These are phyloP conservation scores for Caloenas nicobarica DNA, from an alignment of 2,113 vertebrate genomes.

Conservation along the genomic window DNA sequence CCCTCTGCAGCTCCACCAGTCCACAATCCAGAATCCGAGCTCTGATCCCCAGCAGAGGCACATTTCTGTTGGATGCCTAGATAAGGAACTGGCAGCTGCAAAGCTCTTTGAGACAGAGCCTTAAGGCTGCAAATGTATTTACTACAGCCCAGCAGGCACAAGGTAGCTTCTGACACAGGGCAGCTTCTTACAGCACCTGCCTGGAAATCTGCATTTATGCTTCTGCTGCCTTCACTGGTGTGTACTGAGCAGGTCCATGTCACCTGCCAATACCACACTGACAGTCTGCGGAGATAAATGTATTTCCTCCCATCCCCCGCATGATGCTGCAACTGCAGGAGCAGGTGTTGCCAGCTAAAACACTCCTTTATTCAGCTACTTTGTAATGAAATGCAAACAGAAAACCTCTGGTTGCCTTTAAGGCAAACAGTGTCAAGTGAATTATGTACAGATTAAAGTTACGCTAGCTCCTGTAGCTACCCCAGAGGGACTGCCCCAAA, in stretches of 20 bases:
- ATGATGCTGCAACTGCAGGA: neutral
- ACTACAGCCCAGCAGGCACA: neutral
- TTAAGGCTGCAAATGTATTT: neutral
- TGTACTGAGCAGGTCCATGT: neutral
- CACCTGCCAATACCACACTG: neutral
- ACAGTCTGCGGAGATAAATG: neutral
- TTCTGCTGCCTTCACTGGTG: neutral
- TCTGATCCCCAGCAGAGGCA: neutral
- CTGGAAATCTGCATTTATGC: neutral
- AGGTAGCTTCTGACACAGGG: neutral
- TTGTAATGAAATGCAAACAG: slow-evolving; percentile 14
- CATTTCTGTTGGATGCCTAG: neutral
- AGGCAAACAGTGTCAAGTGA: neutral
- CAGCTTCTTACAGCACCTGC: neutral
- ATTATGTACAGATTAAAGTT: neutral
- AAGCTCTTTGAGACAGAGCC: neutral
- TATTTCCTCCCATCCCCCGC: neutral
- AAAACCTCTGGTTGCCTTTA: neutral
- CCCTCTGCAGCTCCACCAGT: neutral
- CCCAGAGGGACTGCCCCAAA: neutral
- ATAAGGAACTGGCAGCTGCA: neutral
- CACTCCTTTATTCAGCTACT: neutral
- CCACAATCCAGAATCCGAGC: neutral
- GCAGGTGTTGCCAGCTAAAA: neutral
- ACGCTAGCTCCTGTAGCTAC: neutral